Percentiles rank a stretch among this genome's conserved stretches.
Evolutionary conservation across 37 sponge, comb jelly and placozoan genomes (phyloP).

Genomic region (Cliona cf. orientalis): DNA sequence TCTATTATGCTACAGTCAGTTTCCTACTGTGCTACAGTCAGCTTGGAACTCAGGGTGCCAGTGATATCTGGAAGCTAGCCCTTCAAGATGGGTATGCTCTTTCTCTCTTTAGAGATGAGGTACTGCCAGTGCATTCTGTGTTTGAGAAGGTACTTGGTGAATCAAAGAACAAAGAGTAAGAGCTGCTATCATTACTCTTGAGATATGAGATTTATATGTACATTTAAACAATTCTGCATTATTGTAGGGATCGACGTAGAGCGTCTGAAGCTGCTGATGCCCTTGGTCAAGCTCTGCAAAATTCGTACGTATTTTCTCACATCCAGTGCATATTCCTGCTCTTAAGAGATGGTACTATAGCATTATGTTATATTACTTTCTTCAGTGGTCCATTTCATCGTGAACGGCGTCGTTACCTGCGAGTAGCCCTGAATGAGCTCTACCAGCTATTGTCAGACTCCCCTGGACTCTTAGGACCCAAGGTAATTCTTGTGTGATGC

Average conservation of each 20-base stretch:
- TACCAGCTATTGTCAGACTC: slow-evolving; percentile 74
- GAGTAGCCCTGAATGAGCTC: slow-evolving; percentile 79
- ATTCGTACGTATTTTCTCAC: slow-evolving; percentile 60
- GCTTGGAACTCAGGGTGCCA: slow-evolving; percentile 50
- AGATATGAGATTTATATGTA: not conserved
- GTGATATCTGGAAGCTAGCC: slow-evolving; percentile 87
- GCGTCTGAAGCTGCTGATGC: slow-evolving; percentile 64
- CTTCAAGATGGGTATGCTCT: slow-evolving; percentile 85
- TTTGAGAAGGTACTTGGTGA: slow-evolving; percentile 66
- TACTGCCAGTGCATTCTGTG: slow-evolving; percentile 53
- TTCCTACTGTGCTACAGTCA: slow-evolving; percentile 73
- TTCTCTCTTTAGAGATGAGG: slow-evolving; percentile 73
- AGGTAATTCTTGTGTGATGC: slow-evolving; percentile 38
- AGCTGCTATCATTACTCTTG: not conserved
- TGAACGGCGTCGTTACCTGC: slow-evolving; percentile 78
- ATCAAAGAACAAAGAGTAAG: slow-evolving; percentile 65
- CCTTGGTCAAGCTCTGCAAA: slow-evolving; percentile 45
- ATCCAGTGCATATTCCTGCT: not conserved
- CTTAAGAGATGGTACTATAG: not conserved
- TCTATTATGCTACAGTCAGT: slow-evolving; percentile 74
- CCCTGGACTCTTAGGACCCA: slow-evolving; percentile 92
- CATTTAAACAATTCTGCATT: not conserved
- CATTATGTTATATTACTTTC: not conserved
- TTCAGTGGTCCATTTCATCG: slow-evolving; percentile 73
- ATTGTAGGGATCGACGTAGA: slow-evolving; percentile 49